Evolutionary conservation across 2,113 vertebrate species (phyloP), one percentile per base, ranked within the genome.

Genomic region (Anguilla japonica): DNA sequence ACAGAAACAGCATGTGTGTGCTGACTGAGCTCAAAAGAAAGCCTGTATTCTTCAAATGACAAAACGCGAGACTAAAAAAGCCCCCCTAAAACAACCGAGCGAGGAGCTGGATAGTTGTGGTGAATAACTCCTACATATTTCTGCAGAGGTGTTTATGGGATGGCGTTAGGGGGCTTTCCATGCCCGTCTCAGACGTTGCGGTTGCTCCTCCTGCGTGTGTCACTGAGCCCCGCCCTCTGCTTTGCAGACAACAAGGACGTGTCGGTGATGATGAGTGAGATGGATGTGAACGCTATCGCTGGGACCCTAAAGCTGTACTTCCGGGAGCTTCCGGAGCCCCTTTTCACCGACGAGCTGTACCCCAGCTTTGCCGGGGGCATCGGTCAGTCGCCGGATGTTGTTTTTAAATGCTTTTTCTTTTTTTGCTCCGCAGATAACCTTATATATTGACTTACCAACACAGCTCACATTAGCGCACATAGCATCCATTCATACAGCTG

Each of bases 231-330:
- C 5, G 29, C 40, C 22, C 53, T 80, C 39, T 41, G n/a, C 22
- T 26, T 11, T 85, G 39, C 94, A 99, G 98, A 99, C 90, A 96
- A 99, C 91, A 99, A 98, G 92, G 98, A 99, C 0, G 98, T 99
- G 85, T 99, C 98, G 0, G 97, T 99, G 92, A 98, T 99, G 97
- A 99, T 99, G 98, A 99, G 97, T 0, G 98, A 99, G 93, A 99
- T 99, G 98, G 98, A 99, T 0, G 98, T 99, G 18, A 99, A 99
- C 0, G 98, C 98, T 91, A 99, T 99, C 0, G 98, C 98, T 0
- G 98, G 98, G 85, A 99, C 98, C 0, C 93, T 99, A 79, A 99
- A 99, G 81, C 95, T 99, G 14, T 99, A 99, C 91, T 99, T 99
- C 95, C 95, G 98, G 0, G 98, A 99, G 87, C 96, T 99, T 87